Evolutionary conservation across 2,113 vertebrate species (phyloP).

Genomic region (Ciconia boyciana): DNA sequence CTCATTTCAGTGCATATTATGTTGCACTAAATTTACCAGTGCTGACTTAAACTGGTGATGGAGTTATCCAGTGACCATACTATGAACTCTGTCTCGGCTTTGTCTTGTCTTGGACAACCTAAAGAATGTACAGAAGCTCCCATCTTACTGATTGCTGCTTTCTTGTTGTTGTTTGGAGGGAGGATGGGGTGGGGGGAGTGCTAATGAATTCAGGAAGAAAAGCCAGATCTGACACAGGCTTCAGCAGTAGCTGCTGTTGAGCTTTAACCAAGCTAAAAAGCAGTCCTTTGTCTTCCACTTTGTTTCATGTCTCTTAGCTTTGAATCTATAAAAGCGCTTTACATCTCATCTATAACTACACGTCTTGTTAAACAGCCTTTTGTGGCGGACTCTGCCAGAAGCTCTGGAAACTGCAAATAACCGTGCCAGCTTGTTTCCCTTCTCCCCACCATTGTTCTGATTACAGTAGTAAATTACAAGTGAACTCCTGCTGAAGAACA

Average conservation of each 20-base stretch:
- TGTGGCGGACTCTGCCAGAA: background rate
- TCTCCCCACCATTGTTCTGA: background rate
- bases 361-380: background rate
- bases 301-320: background rate
- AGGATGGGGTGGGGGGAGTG: fast-evolving
- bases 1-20: background rate
- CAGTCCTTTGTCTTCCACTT: background rate
- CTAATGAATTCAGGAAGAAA: background rate
- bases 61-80: background rate
- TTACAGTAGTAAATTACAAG: background rate
- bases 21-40: background rate
- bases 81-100: background rate
- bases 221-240: background rate
- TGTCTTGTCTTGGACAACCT: background rate
- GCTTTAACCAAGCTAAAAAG: background rate
- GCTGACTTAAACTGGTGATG: background rate
- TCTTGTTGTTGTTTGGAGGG: background rate
- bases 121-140: background rate
- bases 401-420: background rate
- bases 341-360: background rate
- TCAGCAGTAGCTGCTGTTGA: background rate
- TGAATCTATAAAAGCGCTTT: background rate
- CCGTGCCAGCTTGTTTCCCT: background rate
- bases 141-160: background rate
- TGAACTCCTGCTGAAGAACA: background rate